Evolutionary conservation across 1,140 invertebrate species (phyloP), one percentile per base, ranked within the genome.

Genomic region (Mercenaria mercenaria): DNA sequence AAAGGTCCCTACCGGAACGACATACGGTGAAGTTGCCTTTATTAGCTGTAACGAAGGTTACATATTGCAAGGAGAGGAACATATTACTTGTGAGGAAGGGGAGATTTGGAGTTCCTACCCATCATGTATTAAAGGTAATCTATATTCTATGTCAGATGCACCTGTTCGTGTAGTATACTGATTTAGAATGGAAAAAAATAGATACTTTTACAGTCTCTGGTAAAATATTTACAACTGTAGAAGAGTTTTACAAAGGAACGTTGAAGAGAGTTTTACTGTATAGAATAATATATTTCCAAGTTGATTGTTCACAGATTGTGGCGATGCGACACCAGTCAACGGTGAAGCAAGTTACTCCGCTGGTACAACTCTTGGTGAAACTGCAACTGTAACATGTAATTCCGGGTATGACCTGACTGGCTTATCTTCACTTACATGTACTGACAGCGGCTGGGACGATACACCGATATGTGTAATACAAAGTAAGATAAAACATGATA

Each of bases 301-400:
- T n/a, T n/a, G n/a, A n/a, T n/a, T n/a, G n/a, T n/a, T 76, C 41
- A 4, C 37, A 76, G 72, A 76, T 29, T 76, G 72, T 43, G 72
- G 72, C 3, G 23, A 76, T 29, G 34, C 72, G 1, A 23, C 32
- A 8, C 26, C 34, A 41, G 8, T 13, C 3, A 76, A 76, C 26
- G 72, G 72, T 18, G 2, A 43, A 2, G 32, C 18, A n/a, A 37
- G 10, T 50, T 23, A 8, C 6, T 1, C 34, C 1, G 2, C 11
- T 10, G 72, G 72, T 26, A 76, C 72, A 6, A 34, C 34, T 34
- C 10, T 43, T 6, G 39, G n/a, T 41, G 23, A 32, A 23, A 26
- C 2, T 26, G 20, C 26, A 26, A 76, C 72, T 6, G 26, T 76
- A 2, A n/a, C 72, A 1, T 76, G 72, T 43, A 39, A 76, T 43